Evolutionary conservation across 2,113 vertebrate species (phyloP), one percentile per base, ranked within the genome.

Genomic region (Okapia johnstoni): DNA sequence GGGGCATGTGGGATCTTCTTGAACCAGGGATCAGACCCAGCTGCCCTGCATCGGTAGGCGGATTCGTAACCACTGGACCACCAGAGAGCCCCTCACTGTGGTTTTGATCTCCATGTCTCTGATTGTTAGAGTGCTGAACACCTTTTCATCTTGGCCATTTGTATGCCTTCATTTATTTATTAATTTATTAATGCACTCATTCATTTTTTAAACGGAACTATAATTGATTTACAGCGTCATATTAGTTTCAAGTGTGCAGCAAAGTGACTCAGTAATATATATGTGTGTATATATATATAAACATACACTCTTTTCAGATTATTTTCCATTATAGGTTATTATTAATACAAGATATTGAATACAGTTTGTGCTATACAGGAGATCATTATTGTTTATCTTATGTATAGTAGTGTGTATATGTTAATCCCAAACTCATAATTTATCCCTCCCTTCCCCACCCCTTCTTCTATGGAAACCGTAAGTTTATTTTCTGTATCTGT

Each of bases 21-120:
- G 19, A 23, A 12, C 66, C n/a, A 70, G 66, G 17, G 19, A 12
- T 23, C n/a, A 70, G 11, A 6, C 9, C 63, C 63, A 36, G 63
- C n/a, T 70, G 63, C 9, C 61, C 63, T 70, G 63, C n/a, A 1
- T 6, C 11, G n/a, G n/a, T 11, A 23, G n/a, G 63, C 0, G 2
- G 17, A 6, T 6, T 36, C n/a, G 21, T 70, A 12, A 36, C 63
- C 19, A 23, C 1, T 2, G n/a, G 63, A 11, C 9, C 19, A 12
- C n/a, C 4, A 2, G n/a, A 23, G 66, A 23, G 11, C 17, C 66
- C 63, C n/a, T 70, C n/a, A 23, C 4, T 23, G 19, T 9, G 63
- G 19, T 77, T 85, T 76, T 52, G 15, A 54, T 61, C 61, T 85
- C 33, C n/a, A 85, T 43, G 88, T 60, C 61, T 54, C 43, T 60